Evolutionary conservation across 2,113 vertebrate species (phyloP), one percentile per base, ranked within the genome.

Genomic region (Canis aureus): DNA sequence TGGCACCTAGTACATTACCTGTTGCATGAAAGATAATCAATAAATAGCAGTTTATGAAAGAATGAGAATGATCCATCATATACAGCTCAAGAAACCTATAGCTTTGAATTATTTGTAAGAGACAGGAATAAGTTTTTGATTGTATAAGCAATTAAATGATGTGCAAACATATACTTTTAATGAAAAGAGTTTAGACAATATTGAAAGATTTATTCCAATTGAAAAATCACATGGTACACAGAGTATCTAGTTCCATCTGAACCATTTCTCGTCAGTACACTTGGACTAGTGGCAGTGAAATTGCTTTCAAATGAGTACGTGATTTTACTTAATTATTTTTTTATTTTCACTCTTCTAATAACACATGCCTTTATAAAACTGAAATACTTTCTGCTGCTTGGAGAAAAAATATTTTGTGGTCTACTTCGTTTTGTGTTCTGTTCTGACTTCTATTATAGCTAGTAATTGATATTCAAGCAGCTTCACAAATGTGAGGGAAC

Each of bases 1-100:
- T 94, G 57, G 59, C 80, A 80, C 69, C 83, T 84, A 71, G 83
- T 80, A 32, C 76, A 81, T 96, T 96, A 82, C 88, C 57, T 83
- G 32, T 92, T 85, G 76, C 62, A 84, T 95, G 88, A 97, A 97
- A 89, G 87, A 38, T 90, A 95, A 96, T 98, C 94, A 90, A 96
- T 97, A 95, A 92, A 76, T 94, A 95, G 67, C 74, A 79, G 79
- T 95, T 97, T 86, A 55, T 94, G 51, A 85, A 89, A 78, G 67
- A 96, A 83, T 73, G 60, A 74, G 80, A 90, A 89, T 66, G 67
- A 90, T 95, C 32, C 29, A 55, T 95, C 87, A 97, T 27, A 35
- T 6, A 51, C 25, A 92, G 23, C n/a, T 78, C 19, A 23, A 90
- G 78, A 95, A 96, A 80, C 64, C n/a, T 80, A 49, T 49, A 81